These are phyloP conservation scores for Buceros bicornis DNA, from an alignment of 2,797 vertebrate genomes.

Conservation along the genomic window DNA sequence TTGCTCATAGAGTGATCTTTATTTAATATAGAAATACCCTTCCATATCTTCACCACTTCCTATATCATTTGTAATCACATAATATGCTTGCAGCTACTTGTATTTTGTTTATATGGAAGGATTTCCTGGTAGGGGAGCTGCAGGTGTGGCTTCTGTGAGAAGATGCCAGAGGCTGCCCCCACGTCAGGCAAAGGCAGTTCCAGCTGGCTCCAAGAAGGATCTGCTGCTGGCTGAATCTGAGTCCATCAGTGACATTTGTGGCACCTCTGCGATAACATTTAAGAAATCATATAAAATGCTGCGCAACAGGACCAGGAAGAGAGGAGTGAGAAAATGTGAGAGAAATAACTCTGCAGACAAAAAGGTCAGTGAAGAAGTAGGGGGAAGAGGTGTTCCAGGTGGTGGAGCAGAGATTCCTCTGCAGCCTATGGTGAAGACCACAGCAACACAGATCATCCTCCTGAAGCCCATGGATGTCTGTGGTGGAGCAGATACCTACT, in stretches of 20 bases:
- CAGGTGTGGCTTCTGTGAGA: neutral
- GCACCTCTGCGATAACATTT: neutral
- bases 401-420: neutral
- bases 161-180: neutral
- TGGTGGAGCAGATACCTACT: neutral
- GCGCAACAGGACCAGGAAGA: neutral
- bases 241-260: rapidly evolving
- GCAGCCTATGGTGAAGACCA: neutral
- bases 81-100: neutral
- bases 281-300: neutral
- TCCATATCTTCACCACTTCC: neutral
- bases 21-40: neutral
- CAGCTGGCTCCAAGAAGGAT: neutral
- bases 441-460: rapidly evolving
- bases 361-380: neutral
- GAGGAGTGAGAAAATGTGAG: neutral
- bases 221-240: neutral
- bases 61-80: neutral
- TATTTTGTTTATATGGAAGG: neutral
- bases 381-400: neutral
- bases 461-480: neutral
- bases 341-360: neutral
- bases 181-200: neutral
- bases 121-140: neutral
- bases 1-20: neutral